These are phyloP conservation scores for Bombus pascuorum DNA, from an alignment of 1,140 invertebrate species.

Conservation along the genomic window DNA sequence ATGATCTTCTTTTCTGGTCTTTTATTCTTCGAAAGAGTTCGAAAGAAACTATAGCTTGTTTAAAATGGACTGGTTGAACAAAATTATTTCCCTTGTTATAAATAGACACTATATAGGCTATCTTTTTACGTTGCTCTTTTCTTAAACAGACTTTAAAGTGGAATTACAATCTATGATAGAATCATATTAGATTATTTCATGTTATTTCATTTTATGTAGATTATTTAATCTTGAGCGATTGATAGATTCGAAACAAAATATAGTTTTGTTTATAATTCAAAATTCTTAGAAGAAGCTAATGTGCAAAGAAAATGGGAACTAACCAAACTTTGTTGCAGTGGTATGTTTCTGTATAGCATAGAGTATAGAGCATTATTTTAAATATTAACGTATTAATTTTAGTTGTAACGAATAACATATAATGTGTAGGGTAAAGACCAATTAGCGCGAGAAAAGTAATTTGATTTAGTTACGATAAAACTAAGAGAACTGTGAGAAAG, in stretches of 20 bases:
- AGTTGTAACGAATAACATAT: background rate
- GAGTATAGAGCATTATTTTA: slow-evolving; percentile 20
- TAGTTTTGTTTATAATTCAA: background rate
- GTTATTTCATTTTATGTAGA: background rate
- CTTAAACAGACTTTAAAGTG: too few species aligned
- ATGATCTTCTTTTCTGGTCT: background rate
- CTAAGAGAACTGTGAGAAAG: background rate
- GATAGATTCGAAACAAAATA: background rate
- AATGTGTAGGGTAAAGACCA: slow-evolving; percentile 31
- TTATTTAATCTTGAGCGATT: background rate
- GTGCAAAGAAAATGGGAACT: background rate
- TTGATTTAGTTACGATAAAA: background rate
- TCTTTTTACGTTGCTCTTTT: background rate
- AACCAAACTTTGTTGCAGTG: background rate
- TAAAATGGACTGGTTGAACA: background rate
- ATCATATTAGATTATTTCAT: background rate
- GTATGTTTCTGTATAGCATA: background rate
- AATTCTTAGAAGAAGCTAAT: background rate
- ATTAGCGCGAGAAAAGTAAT: background rate
- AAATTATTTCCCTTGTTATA: background rate
- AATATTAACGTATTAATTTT: slow-evolving; percentile 10
- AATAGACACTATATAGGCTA: background rate
- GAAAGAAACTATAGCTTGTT: background rate
- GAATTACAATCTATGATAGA: too few species aligned
- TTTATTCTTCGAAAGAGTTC: background rate